Evolutionary conservation across 1,140 invertebrate genomes (phyloP).

Genomic region (Drosophila rufa): DNA sequence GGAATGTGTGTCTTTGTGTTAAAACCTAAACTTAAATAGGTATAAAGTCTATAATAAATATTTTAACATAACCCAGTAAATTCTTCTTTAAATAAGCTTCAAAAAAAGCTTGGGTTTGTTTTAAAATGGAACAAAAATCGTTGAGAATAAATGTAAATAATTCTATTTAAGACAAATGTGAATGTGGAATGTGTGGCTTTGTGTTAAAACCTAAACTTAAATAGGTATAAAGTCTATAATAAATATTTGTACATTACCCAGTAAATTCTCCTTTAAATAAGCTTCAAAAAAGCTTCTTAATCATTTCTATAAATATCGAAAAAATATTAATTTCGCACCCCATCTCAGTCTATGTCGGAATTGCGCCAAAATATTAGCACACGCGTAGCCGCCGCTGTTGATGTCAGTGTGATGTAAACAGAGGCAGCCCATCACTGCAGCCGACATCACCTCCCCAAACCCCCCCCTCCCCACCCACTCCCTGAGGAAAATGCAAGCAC

Average conservation of each 20-base stretch:
- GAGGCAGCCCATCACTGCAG: slow-evolving; percentile 5
- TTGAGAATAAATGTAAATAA: slow-evolving; percentile 1
- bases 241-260: no score
- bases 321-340: not conserved
- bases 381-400: slow-evolving; percentile 2
- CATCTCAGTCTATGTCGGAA: slow-evolving; percentile 2
- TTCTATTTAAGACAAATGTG: not conserved
- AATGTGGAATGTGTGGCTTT: not conserved
- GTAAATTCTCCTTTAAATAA: no score
- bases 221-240: no score
- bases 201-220: no score
- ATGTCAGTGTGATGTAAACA: slow-evolving; percentile 43
- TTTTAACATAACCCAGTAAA: no score
- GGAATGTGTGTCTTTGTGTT: not conserved
- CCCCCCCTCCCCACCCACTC: not conserved
- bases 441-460: not conserved
- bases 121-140: slow-evolving; percentile 4
- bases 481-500: slow-evolving; percentile 19
- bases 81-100: no score
- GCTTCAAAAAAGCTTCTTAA: not conserved
- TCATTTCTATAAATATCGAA: slow-evolving; percentile 3
- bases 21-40: no score
- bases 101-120: slow-evolving; percentile 2
- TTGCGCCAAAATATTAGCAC: slow-evolving; percentile 42
- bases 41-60: no score